Percentiles rank a stretch among this genome's conserved stretches.
These are phyloP conservation scores for Danio jaintianensis DNA, from an alignment of 2,797 vertebrate species.

Conservation along the genomic window DNA sequence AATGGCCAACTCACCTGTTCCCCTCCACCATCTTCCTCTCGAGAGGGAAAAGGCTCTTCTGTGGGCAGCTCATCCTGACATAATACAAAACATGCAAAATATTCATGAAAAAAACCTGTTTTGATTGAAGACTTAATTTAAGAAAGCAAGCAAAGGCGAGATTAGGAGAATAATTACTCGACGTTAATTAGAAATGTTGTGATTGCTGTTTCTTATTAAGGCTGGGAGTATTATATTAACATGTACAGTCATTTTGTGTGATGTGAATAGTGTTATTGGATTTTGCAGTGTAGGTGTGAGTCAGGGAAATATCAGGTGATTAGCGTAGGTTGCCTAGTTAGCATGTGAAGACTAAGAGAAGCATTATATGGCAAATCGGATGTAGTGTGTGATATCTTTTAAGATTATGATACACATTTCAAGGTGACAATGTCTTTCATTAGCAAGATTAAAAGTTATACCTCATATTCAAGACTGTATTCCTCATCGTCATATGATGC, in stretches of 20 bases:
- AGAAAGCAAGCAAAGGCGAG: neutral
- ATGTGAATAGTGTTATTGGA: neutral
- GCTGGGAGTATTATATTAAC: conserved; percentile 26
- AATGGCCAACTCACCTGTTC: conserved; percentile 58
- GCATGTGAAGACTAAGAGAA: neutral
- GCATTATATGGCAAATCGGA: neutral
- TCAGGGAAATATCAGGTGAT: conserved; percentile 1
- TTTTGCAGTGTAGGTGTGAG: neutral
- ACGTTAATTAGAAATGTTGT: conserved; percentile 10
- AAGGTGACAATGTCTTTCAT: neutral
- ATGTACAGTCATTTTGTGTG: neutral
- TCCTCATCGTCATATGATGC: conserved; percentile 67
- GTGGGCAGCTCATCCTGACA: conserved; percentile 67
- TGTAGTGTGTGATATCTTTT: neutral
- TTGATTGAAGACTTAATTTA: conserved; percentile 13
- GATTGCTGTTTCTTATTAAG: neutral
- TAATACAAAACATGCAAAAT: neutral
- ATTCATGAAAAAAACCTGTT: neutral
- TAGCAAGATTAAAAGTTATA: conserved; percentile 44
- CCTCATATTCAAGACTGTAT: conserved; percentile 75
- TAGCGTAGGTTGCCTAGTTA: neutral
- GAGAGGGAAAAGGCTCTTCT: conserved; percentile 46
- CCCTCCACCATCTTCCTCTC: conserved; percentile 44
- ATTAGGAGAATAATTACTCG: conserved; percentile 10
- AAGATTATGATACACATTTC: neutral